Percentiles rank a stretch among this genome's conserved stretches.
These are phyloP conservation scores for Sinocyclocheilus anophthalmus DNA, from an alignment of 2,113 vertebrate genomes.

Conservation along the genomic window DNA sequence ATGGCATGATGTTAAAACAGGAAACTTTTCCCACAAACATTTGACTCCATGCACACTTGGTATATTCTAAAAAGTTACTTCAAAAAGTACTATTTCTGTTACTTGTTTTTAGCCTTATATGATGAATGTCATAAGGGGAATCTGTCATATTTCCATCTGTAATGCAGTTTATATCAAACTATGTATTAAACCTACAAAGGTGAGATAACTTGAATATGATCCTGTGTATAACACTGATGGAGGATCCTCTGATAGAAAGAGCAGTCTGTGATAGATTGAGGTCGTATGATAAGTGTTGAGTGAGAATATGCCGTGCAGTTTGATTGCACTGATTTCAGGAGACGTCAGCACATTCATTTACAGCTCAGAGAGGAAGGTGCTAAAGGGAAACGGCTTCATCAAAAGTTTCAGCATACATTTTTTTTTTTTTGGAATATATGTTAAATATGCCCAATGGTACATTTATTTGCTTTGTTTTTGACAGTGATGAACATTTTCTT, in stretches of 20 bases:
- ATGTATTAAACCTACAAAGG: background rate
- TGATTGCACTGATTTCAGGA: background rate
- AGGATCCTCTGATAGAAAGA: background rate
- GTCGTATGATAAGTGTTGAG: constrained; percentile 4
- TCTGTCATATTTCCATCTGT: background rate
- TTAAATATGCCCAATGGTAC: background rate
- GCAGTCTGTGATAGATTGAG: constrained; percentile 12
- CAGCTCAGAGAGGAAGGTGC: background rate
- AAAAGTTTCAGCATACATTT: background rate
- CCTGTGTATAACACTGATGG: background rate
- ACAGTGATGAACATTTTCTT: background rate
- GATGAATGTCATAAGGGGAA: background rate
- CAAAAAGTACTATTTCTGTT: background rate
- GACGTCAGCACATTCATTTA: background rate
- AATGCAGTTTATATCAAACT: constrained; percentile 10
- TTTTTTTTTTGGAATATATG: background rate
- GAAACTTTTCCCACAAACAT: background rate
- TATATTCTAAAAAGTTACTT: background rate
- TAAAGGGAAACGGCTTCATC: background rate
- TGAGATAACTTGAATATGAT: background rate
- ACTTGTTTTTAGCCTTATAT: background rate
- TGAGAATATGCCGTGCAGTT: background rate
- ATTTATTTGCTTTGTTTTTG: background rate
- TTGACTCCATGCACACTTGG: background rate
- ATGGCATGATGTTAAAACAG: no score